These are phyloP conservation scores for Mixornis gularis DNA, from an alignment of 2,113 vertebrate species.

Conservation along the genomic window DNA sequence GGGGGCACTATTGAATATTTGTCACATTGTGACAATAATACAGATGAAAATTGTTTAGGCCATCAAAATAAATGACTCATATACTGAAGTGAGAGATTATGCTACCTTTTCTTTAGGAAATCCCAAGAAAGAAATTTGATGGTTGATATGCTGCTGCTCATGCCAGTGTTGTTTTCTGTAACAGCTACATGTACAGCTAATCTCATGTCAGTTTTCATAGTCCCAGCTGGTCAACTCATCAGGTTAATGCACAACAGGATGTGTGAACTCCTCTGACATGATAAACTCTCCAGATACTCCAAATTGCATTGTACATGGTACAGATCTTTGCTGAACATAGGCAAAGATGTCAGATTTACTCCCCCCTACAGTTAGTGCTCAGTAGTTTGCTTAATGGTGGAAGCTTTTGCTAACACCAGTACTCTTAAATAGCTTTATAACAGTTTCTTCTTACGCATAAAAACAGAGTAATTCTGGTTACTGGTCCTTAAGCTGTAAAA, in stretches of 20 bases:
- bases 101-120: background rate
- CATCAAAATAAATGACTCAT: background rate
- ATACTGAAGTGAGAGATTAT: background rate
- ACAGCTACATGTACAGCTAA: background rate
- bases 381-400: background rate
- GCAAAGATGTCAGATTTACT: background rate
- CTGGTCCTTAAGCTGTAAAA: background rate
- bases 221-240: background rate
- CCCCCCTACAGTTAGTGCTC: background rate
- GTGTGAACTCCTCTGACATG: background rate
- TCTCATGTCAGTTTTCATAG: background rate
- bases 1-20: background rate
- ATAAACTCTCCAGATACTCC: background rate
- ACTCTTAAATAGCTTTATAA: background rate
- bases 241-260: background rate
- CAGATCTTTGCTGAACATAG: background rate
- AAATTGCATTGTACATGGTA: background rate
- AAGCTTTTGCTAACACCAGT: background rate
- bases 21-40: background rate
- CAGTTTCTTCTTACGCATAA: background rate
- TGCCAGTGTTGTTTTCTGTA: background rate
- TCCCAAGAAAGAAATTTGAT: background rate
- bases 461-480: background rate
- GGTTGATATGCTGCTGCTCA: background rate
- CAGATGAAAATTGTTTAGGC: background rate